Percentiles rank a stretch among this genome's conserved stretches.
Evolutionary conservation across 2,113 vertebrate species (phyloP).

Genomic region (Vireo altiloquus): DNA sequence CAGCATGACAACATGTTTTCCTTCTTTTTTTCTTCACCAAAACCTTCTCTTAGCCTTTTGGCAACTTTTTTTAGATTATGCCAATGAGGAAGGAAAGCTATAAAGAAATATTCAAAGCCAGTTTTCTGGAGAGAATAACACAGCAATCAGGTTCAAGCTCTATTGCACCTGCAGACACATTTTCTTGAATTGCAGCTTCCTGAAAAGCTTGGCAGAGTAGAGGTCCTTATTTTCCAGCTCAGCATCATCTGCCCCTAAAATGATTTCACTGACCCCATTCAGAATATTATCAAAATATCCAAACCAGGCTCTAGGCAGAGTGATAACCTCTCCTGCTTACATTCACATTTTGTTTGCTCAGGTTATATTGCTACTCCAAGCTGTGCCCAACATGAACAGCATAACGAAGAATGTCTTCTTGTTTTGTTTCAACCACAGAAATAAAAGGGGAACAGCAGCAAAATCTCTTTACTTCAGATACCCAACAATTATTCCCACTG

Average conservation of each 20-base stretch:
- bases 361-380: background rate
- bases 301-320: slow-evolving; percentile 13
- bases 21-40: background rate
- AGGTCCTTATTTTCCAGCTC: slow-evolving; percentile 39
- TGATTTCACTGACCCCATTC: slow-evolving; percentile 42
- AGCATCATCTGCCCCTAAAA: slow-evolving; percentile 56
- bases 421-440: background rate
- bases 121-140: slow-evolving; percentile 26
- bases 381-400: background rate
- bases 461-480: background rate
- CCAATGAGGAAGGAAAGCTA: background rate
- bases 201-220: slow-evolving; percentile 22
- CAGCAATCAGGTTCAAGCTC: slow-evolving; percentile 21
- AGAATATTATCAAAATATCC: slow-evolving; percentile 32
- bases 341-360: background rate
- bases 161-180: slow-evolving; percentile 36
- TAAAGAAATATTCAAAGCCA: background rate
- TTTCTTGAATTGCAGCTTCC: slow-evolving; percentile 28
- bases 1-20: background rate
- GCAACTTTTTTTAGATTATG: background rate
- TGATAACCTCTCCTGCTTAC: slow-evolving; percentile 38
- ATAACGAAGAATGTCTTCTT: background rate
- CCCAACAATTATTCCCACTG: background rate
- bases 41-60: background rate
- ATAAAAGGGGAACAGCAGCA: background rate